Conservation (phyloP, 1,140 invertebrate genomes). For the Listronotus bonariensis region DNA sequence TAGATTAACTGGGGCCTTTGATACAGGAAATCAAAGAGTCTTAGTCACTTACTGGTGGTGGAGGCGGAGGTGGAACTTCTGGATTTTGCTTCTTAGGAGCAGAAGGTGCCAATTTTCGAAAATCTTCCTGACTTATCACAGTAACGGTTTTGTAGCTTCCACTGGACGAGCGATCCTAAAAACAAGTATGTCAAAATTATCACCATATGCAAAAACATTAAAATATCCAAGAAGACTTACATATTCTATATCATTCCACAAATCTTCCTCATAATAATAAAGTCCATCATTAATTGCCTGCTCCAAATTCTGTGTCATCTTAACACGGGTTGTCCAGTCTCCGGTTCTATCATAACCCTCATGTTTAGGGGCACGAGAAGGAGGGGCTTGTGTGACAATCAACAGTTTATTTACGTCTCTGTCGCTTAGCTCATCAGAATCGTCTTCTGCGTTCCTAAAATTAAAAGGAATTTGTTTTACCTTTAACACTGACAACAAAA, state of each 20-base stretch:
- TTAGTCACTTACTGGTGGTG: constrained; percentile 53
- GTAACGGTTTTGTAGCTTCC: constrained; percentile 85
- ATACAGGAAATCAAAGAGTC: not conserved
- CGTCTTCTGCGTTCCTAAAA: constrained; percentile 61
- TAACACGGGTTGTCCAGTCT: constrained; percentile 80
- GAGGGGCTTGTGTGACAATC: constrained; percentile 85
- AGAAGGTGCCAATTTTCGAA: constrained; percentile 77
- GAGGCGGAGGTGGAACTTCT: constrained; percentile 79
- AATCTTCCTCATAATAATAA: constrained; percentile 91
- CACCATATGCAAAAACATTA: no score
- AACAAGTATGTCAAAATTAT: constrained; percentile 14
- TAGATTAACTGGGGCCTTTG: no score
- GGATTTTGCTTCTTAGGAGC: constrained; percentile 67
- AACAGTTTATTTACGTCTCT: constrained; percentile 92
- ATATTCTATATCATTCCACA: constrained; percentile 65
- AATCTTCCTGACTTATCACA: constrained; percentile 85
- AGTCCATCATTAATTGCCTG: constrained; percentile 95
- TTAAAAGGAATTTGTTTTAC: constrained; percentile 11
- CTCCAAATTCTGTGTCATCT: constrained; percentile 92
- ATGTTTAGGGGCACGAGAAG: constrained; percentile 70
- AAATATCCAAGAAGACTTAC: constrained; percentile 28
- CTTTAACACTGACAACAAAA: no score
- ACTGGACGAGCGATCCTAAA: constrained; percentile 50
- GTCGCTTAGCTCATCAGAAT: constrained; percentile 90
- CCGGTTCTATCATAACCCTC: constrained; percentile 89